Evolutionary conservation across 1,140 invertebrate genomes (phyloP).

Genomic region (Monochamus saltuarius): DNA sequence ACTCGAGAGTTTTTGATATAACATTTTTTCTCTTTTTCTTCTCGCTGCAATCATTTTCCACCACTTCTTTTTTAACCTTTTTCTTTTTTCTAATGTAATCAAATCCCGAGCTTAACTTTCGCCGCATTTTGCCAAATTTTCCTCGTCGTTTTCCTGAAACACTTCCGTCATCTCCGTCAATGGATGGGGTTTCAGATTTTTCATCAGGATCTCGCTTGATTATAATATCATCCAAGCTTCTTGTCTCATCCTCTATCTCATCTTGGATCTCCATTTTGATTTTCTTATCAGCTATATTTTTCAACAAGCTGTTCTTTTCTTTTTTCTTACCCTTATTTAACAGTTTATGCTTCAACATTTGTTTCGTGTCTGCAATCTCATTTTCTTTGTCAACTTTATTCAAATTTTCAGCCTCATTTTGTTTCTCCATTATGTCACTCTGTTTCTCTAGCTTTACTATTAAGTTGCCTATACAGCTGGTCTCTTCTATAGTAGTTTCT

Average conservation of each 20-base stretch:
- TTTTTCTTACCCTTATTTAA: constrained; percentile 24
- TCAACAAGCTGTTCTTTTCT: constrained; percentile 31
- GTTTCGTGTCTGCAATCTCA: constrained; percentile 24
- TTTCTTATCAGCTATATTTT: constrained; percentile 33
- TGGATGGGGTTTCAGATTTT: constrained; percentile 45
- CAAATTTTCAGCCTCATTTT: constrained; percentile 5
- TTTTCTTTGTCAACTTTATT: constrained; percentile 2
- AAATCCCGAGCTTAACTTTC: constrained; percentile 75
- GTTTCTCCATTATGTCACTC: constrained; percentile 11
- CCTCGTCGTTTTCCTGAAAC: constrained; percentile 51
- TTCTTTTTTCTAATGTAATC: constrained; percentile 90
- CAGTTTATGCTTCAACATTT: constrained; percentile 31
- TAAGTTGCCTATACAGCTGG: constrained; percentile 22
- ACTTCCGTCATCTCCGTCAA: constrained; percentile 45
- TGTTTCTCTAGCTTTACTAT: constrained; percentile 39
- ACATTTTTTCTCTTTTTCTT: constrained; percentile 34
- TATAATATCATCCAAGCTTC: constrained; percentile 31
- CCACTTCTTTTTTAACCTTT: constrained; percentile 58
- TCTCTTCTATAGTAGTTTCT: constrained; percentile 22
- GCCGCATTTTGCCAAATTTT: constrained; percentile 57
- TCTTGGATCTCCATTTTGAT: constrained; percentile 37
- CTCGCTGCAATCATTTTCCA: constrained; percentile 47
- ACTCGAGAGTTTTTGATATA: constrained; percentile 62
- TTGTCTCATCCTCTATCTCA: constrained; percentile 38
- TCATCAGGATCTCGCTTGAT: constrained; percentile 32